These are phyloP conservation scores for Drosophila busckii DNA, from an alignment of 1,140 invertebrate genomes.

Conservation along the genomic window DNA sequence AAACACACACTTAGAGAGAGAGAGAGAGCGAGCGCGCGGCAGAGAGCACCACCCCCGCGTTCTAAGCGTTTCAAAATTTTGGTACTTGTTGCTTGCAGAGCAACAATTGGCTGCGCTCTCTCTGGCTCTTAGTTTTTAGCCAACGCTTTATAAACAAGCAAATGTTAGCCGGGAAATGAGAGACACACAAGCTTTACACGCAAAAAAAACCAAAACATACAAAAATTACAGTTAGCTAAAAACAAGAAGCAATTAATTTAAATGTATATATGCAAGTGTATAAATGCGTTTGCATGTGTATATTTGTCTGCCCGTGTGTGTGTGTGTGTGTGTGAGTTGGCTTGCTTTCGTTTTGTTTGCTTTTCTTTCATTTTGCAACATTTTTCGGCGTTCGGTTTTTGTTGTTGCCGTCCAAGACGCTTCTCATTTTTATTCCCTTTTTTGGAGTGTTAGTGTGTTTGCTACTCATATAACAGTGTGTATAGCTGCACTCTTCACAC, in stretches of 20 bases:
- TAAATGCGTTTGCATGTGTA: conserved; percentile 2
- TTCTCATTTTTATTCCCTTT: conserved; percentile 75
- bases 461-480: conserved; percentile 72
- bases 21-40: conserved; percentile 2
- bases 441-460: conserved; percentile 65
- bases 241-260: conserved; percentile 50
- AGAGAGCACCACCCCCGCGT: conserved; percentile 2
- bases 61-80: conserved; percentile 3
- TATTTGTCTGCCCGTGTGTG: conserved; percentile 5
- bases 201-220: conserved; percentile 39
- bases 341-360: conserved; percentile 52
- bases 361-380: conserved; percentile 59
- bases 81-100: conserved; percentile 67
- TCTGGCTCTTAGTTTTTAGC: conserved; percentile 14
- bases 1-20: background rate
- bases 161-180: conserved; percentile 36
- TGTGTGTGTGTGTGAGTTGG: conserved; percentile 11
- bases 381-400: conserved; percentile 59
- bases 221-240: conserved; percentile 51
- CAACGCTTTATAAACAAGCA: conserved; percentile 35
- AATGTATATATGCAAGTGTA: conserved; percentile 4
- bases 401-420: conserved; percentile 51
- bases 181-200: conserved; percentile 1
- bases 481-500: conserved; percentile 67
- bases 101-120: conserved; percentile 39